phyloP scores from a whole-genome alignment of 2,888 invertebrate species.

The Ennomos fuscantarius region DNA sequence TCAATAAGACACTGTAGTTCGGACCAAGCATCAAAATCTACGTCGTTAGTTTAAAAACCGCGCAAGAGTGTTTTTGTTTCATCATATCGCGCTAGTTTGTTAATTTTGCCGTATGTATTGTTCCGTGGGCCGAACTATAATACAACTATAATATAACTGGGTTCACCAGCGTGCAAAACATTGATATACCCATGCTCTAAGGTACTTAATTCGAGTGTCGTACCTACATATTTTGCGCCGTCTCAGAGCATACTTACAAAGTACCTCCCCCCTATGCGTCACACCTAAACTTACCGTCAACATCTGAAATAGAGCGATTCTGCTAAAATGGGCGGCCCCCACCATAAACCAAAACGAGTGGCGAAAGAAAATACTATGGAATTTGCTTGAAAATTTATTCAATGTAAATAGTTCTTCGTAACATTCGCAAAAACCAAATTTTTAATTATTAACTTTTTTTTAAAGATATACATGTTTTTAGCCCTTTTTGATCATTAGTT shows the following conservation, averaged over 20 bases:
- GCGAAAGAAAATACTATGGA: constrained; percentile 77
- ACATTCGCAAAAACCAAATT: constrained; percentile 73
- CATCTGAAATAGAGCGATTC: constrained; percentile 83
- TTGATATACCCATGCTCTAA: constrained; percentile 57
- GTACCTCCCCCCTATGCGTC: constrained; percentile 63
- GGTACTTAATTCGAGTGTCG: constrained; percentile 44
- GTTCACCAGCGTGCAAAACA: constrained; percentile 55
- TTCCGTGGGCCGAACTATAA: constrained; percentile 33
- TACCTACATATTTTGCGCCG: constrained; percentile 57
- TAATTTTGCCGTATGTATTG: constrained; percentile 10
- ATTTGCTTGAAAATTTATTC: constrained; percentile 80
- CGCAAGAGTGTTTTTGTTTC: not conserved
- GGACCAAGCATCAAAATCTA: constrained; percentile 18
- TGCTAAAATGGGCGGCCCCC: constrained; percentile 75
- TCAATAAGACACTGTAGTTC: constrained; percentile 44
- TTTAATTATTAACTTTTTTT: constrained; percentile 28
- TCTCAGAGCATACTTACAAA: constrained; percentile 60
- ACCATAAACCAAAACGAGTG: constrained; percentile 64
- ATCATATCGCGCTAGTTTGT: not conserved
- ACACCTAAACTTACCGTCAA: constrained; percentile 84
- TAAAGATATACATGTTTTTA: constrained; percentile 54
- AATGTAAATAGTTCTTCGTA: constrained; percentile 75
- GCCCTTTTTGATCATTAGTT: constrained; percentile 51
- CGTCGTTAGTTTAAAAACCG: not conserved
- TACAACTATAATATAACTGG: constrained; percentile 47